Conservation (phyloP, 1,140 invertebrate species). For the Drepana arcuata region DNA sequence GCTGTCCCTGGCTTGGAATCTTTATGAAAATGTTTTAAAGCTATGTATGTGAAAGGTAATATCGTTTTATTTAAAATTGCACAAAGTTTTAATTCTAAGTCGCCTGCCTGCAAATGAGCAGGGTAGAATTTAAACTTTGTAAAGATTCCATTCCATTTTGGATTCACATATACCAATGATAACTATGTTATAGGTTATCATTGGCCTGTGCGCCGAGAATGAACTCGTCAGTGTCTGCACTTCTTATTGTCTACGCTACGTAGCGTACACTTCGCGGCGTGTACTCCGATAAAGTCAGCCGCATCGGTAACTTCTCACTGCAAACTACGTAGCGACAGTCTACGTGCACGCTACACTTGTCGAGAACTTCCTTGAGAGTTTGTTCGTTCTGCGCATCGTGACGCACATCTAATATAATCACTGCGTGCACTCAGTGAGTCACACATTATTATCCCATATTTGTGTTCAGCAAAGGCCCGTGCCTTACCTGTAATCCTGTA, state of each 20-base stretch:
- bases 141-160: conserved; percentile 56
- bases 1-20: conserved; percentile 37
- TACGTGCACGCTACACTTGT: conserved; percentile 60
- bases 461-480: conserved; percentile 48
- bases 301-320: conserved; percentile 59
- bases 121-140: conserved; percentile 2
- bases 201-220: conserved; percentile 69
- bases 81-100: too few species aligned
- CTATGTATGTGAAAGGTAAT: neutral
- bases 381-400: conserved; percentile 52
- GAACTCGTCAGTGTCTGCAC: conserved; percentile 68
- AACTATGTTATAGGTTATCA: conserved; percentile 72
- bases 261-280: conserved; percentile 65
- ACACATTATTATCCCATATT: conserved; percentile 60
- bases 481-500: conserved; percentile 5
- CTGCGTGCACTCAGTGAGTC: conserved; percentile 69
- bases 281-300: conserved; percentile 58
- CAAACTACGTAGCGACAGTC: conserved; percentile 59
- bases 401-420: conserved; percentile 61
- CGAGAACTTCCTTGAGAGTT: conserved; percentile 58
- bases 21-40: conserved; percentile 12
- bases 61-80: too few species aligned
- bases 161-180: conserved; percentile 68
- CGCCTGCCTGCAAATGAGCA: too few species aligned
- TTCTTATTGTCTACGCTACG: conserved; percentile 70